These are phyloP conservation scores for Temnopleurus reevesii DNA, from an alignment of 53 echinoderm and acorn worm genomes.

Conservation along the genomic window DNA sequence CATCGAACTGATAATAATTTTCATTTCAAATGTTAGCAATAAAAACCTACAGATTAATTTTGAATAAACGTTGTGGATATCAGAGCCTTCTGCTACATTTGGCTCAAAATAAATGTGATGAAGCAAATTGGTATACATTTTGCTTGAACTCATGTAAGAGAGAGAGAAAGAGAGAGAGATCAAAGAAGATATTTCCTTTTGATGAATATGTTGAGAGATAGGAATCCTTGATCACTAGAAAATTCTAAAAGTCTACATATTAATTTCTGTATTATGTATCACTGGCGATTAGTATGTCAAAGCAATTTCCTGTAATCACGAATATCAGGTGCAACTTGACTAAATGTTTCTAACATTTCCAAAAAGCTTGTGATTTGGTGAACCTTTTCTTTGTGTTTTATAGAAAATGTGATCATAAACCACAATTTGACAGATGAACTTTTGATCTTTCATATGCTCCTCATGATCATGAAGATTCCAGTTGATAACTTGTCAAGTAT, in stretches of 20 bases:
- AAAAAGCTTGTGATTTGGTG: conserved; percentile 8
- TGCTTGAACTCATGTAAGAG: no score
- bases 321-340: conserved; percentile 26
- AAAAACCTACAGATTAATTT: no score
- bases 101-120: no score
- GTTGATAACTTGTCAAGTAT: neutral
- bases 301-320: conserved; percentile 33
- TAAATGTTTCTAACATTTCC: neutral
- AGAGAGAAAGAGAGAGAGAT: no score
- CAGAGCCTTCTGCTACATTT: no score
- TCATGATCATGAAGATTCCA: neutral
- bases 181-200: neutral
- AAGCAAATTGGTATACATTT: no score
- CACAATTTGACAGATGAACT: conserved; percentile 22
- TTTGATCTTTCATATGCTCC: neutral
- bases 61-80: no score
- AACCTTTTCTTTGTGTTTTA: conserved; percentile 4
- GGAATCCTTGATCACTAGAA: neutral
- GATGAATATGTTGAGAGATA: neutral
- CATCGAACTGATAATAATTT: no score
- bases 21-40: no score
- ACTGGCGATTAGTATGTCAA: neutral
- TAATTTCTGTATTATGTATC: neutral
- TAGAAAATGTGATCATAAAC: neutral
- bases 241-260: no score